These are phyloP conservation scores for Drosophila sp. DNA, from an alignment of 1,140 invertebrate genomes.

Conservation along the genomic window DNA sequence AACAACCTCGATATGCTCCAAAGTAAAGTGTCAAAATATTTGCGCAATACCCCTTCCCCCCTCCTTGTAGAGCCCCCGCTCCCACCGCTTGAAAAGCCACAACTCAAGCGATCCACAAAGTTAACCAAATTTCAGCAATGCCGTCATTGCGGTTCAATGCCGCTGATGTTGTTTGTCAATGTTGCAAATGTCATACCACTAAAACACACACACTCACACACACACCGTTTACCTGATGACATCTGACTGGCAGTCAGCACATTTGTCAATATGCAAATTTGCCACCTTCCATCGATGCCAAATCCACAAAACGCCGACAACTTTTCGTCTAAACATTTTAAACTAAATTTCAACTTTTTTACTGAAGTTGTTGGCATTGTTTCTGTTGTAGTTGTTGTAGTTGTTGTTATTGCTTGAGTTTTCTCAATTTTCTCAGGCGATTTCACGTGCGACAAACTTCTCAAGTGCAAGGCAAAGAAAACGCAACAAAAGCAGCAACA, in stretches of 20 bases:
- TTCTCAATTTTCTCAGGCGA: slow-evolving; percentile 77
- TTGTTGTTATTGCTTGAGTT: slow-evolving; percentile 46
- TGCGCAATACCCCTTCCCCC: slow-evolving; percentile 40
- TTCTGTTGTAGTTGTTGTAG: neutral
- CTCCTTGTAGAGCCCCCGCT: neutral
- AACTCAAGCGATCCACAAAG: slow-evolving; percentile 22
- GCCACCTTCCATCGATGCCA: slow-evolving; percentile 33
- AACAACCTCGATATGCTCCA: slow-evolving; percentile 46
- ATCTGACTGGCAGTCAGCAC: slow-evolving; percentile 57
- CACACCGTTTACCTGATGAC: slow-evolving; percentile 22
- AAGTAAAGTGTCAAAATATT: slow-evolving; percentile 81
- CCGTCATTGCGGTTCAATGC: slow-evolving; percentile 72
- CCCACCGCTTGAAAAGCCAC: neutral
- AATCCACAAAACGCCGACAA: slow-evolving; percentile 43
- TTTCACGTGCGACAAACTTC: slow-evolving; percentile 84
- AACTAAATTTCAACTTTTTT: slow-evolving; percentile 49
- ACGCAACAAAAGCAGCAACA: slow-evolving; percentile 31
- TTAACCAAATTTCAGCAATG: slow-evolving; percentile 65
- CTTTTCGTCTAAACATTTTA: slow-evolving; percentile 65
- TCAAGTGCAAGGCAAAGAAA: slow-evolving; percentile 81
- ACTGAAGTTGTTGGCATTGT: neutral
- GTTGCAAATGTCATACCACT: slow-evolving; percentile 61
- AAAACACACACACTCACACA: neutral
- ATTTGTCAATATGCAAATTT: slow-evolving; percentile 77
- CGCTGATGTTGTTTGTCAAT: slow-evolving; percentile 68